Percentiles rank a stretch among this genome's conserved stretches.
Conservation (phyloP, 37 sponge, comb jelly and placozoan species). For the Theonella swinhoei region DNA sequence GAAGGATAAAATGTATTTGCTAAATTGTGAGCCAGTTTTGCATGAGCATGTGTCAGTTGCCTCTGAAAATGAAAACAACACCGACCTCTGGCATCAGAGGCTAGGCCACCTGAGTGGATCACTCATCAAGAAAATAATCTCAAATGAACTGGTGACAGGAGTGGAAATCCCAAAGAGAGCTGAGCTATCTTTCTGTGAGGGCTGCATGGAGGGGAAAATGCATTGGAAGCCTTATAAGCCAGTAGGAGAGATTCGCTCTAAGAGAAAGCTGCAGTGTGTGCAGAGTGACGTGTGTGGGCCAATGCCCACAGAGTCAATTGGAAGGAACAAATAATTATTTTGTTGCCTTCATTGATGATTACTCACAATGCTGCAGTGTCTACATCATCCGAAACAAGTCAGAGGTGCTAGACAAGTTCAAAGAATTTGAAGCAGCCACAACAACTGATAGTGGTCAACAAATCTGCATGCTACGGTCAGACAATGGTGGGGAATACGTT, state of each 20-base stretch:
- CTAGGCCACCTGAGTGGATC: conserved; percentile 51
- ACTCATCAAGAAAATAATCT: conserved; percentile 23
- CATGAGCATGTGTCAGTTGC: conserved; percentile 30
- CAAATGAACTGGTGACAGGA: conserved; percentile 27
- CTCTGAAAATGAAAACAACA: neutral
- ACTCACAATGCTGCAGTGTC: conserved; percentile 38
- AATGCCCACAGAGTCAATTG: conserved; percentile 50
- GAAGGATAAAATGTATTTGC: conserved; percentile 27
- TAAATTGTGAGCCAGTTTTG: conserved; percentile 17
- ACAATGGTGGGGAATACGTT: conserved; percentile 52
- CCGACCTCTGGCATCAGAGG: conserved; percentile 61
- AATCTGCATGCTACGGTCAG: conserved; percentile 30
- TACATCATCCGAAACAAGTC: conserved; percentile 42
- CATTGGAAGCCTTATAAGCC: conserved; percentile 33
- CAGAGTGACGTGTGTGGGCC: conserved; percentile 55
- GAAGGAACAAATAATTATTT: conserved; percentile 51
- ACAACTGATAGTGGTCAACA: conserved; percentile 25
- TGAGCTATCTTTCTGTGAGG: conserved; percentile 43
- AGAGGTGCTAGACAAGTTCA: conserved; percentile 41
- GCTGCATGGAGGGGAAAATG: conserved; percentile 55
- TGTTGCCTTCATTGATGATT: conserved; percentile 52
- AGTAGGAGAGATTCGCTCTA: conserved; percentile 43
- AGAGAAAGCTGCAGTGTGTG: conserved; percentile 17
- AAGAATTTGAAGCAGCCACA: conserved; percentile 50
- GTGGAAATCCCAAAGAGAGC: conserved; percentile 17